A percentile compares a stretch with the other conserved stretches of the same genome.
phyloP scores from a whole-genome alignment of 2,797 vertebrate species.

The Benthosema pterotum region DNA sequence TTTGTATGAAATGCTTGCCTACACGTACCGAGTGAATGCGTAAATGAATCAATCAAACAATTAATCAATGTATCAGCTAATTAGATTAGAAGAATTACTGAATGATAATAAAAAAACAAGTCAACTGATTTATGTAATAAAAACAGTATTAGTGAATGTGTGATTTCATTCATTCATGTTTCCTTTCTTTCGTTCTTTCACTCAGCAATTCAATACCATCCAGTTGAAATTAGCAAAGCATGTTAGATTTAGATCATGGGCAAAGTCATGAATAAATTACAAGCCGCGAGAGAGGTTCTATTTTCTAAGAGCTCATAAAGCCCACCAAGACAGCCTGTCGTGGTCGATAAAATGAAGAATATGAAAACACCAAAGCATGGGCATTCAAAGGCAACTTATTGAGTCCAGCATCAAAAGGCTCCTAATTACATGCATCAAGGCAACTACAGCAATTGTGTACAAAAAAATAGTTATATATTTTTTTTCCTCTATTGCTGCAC shows the following conservation, averaged over 20 bases:
- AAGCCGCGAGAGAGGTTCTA: background rate
- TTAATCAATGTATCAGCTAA: too few relatives aligned
- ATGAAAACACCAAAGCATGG: slow-evolving; percentile 9
- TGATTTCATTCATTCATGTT: too few relatives aligned
- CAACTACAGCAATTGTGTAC: background rate
- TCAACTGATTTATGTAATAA: too few relatives aligned
- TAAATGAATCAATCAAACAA: too few relatives aligned
- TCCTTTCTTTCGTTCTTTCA: too few relatives aligned
- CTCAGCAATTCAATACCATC: background rate
- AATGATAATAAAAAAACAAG: too few relatives aligned
- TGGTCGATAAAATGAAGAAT: slow-evolving; percentile 9
- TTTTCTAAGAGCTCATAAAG: slow-evolving; percentile 15
- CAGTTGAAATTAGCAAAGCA: background rate
- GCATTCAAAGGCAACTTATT: background rate
- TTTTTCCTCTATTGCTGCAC: background rate
- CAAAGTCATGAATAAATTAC: slow-evolving; percentile 11
- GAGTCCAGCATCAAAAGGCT: background rate
- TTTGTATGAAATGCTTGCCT: background rate
- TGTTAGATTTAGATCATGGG: background rate
- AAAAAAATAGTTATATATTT: background rate
- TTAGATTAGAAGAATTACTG: too few relatives aligned
- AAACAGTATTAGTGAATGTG: too few relatives aligned
- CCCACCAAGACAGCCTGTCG: background rate
- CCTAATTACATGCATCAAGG: background rate
- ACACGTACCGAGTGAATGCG: too few relatives aligned